Percentiles rank a stretch among this genome's conserved stretches.
Evolutionary conservation across 1,140 invertebrate species (phyloP).

Genomic region (Teleopsis dalmanni): DNA sequence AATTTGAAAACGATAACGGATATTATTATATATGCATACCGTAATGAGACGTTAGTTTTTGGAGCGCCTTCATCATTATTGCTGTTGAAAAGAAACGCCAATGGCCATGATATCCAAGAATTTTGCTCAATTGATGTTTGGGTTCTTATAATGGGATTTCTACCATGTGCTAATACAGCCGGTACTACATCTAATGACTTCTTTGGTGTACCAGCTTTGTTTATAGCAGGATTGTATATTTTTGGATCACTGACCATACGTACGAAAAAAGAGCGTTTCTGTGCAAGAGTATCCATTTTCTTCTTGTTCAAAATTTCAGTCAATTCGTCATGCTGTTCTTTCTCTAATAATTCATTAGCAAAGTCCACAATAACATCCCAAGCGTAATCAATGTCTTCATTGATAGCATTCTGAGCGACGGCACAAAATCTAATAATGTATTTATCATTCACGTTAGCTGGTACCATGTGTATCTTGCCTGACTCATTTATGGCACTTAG

Average conservation of each 20-base stretch:
- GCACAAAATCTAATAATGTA: constrained; percentile 95
- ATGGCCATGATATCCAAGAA: constrained; percentile 85
- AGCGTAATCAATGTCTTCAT: constrained; percentile 83
- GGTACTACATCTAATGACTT: constrained; percentile 42
- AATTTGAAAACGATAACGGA: not conserved
- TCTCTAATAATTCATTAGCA: constrained; percentile 71
- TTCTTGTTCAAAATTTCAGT: constrained; percentile 60
- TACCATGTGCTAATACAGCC: constrained; percentile 44
- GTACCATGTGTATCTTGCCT: constrained; percentile 96
- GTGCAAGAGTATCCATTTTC: constrained; percentile 63
- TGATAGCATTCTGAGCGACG: constrained; percentile 81
- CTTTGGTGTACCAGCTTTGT: constrained; percentile 56
- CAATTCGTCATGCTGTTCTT: constrained; percentile 62
- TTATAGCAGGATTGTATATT: constrained; percentile 85
- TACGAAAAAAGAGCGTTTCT: constrained; percentile 91
- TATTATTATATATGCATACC: constrained; percentile 48
- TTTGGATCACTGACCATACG: constrained; percentile 96
- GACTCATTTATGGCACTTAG: constrained; percentile 92
- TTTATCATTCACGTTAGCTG: constrained; percentile 80
- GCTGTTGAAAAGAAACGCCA: constrained; percentile 69
- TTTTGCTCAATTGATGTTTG: constrained; percentile 46
- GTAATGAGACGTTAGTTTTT: constrained; percentile 65
- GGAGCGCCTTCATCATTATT: constrained; percentile 61
- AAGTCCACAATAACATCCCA: constrained; percentile 85
- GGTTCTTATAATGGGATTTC: constrained; percentile 45